phyloP scores from a whole-genome alignment of 2,888 invertebrate species.

The Calliphora vomitoria region DNA sequence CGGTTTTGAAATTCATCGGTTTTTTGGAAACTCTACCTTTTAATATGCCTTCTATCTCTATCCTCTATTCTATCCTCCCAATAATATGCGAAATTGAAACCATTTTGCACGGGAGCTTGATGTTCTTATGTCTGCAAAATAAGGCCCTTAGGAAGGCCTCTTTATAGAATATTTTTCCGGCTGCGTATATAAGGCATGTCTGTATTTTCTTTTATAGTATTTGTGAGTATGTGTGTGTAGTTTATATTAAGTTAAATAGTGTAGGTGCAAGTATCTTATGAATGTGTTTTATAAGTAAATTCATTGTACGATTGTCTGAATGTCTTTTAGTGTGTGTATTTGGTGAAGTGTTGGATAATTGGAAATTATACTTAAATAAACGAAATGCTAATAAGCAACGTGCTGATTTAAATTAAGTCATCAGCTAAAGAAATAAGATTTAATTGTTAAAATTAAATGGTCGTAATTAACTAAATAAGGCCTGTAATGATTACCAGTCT shows the following conservation, averaged over 20 bases:
- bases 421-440: slow-evolving; percentile 22
- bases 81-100: no score
- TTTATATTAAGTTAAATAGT: slow-evolving; percentile 49
- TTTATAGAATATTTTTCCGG: no score
- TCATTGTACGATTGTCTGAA: neutral
- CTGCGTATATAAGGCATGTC: no score
- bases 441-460: slow-evolving; percentile 24
- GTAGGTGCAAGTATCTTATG: slow-evolving; percentile 29
- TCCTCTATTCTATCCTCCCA: no score
- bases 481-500: no score
- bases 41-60: no score
- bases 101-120: no score
- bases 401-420: slow-evolving; percentile 43
- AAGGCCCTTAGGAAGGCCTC: no score
- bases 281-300: neutral
- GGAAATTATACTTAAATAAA: slow-evolving; percentile 42
- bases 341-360: slow-evolving; percentile 45
- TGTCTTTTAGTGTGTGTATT: neutral
- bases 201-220: no score
- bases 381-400: slow-evolving; percentile 48
- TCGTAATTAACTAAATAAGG: neutral
- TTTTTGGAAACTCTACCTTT: no score
- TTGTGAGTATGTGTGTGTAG: neutral
- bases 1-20: no score
- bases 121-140: no score